Base-by-base conservation (phyloP, 2,113 vertebrate species). In the Galbula dea region DNA sequence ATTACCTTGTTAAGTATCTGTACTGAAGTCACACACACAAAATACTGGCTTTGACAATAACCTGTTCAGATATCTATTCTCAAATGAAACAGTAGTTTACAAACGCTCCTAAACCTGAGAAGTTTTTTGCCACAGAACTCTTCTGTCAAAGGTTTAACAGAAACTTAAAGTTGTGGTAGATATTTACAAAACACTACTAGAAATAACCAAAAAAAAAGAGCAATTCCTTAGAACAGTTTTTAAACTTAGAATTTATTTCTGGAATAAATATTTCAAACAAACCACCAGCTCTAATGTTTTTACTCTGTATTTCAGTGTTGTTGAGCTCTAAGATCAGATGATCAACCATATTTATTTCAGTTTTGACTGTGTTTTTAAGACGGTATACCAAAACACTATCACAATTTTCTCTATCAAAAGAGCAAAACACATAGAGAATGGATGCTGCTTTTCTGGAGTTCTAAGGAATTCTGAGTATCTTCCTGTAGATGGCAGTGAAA, bases 401-500 rank as follows among this genome's bases (percentile, higher is more conserved):
- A 36, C 8, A 65, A 79, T 45, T 34, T n/a, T 69, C 55, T 30
- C 39, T 49, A 17, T 24, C 23, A 58, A 89, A 88, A 67, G 57
- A 63, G 34, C 7, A 54, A 88, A 62, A 83, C 7, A 73, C 23
- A 63, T 9, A 58, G 24, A 45, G 24, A 85, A 85, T 0, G 6
- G 34, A 77, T 36, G 29, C 8, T n/a, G 39, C 30, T 61, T 36
- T 69, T 86, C 36, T 9, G 74, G 17, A 74, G 45, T 26, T 71
- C 52, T 48, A 39, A 77, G 36, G 37, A 77, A 78, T 68, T 91
- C 41, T 41, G n/a, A 73, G 27, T 37, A 45, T 48, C 46, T 81
- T 88, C 96, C 96, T 94, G 94, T 94, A 97, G 95, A 83, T 95
- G 97, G 96, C 96, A 97, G 92, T 68, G 95, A 89, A 88, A 96